These are phyloP conservation scores for Schlechtendalia chinensis DNA, from an alignment of 1,140 invertebrate genomes.

Conservation along the genomic window DNA sequence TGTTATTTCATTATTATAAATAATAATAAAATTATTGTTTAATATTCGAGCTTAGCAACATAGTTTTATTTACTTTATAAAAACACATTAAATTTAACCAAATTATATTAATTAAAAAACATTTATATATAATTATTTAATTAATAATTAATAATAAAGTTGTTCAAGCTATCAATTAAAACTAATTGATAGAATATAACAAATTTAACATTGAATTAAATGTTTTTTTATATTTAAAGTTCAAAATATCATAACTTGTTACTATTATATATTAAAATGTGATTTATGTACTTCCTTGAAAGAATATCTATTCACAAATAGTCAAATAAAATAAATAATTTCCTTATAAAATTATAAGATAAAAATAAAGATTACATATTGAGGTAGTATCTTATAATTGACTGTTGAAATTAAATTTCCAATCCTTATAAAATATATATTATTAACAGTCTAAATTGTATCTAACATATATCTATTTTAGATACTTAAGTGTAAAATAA, in stretches of 20 bases:
- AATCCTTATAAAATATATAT: background rate
- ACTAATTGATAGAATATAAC: background rate
- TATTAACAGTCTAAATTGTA: background rate
- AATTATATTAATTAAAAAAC: background rate
- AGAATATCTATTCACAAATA: background rate
- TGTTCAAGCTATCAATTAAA: background rate
- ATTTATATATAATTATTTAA: background rate
- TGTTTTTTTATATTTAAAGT: background rate
- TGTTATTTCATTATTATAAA: background rate
- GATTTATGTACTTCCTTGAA: constrained; percentile 15
- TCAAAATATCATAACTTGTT: background rate
- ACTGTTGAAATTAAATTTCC: background rate
- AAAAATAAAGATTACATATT: background rate
- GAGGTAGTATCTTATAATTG: background rate
- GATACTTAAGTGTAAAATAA: background rate
- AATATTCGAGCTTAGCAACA: background rate
- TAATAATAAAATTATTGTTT: background rate
- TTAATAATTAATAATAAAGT: background rate
- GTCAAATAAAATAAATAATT: background rate
- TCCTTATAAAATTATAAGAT: background rate
- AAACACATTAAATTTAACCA: background rate
- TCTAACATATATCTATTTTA: background rate
- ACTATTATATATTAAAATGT: background rate
- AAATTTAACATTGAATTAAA: background rate
- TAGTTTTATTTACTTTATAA: background rate